A percentile compares a stretch with the other conserved stretches of the same genome.
Evolutionary conservation across 1,140 invertebrate species (phyloP).

Genomic region (Nasonia vitripennis): DNA sequence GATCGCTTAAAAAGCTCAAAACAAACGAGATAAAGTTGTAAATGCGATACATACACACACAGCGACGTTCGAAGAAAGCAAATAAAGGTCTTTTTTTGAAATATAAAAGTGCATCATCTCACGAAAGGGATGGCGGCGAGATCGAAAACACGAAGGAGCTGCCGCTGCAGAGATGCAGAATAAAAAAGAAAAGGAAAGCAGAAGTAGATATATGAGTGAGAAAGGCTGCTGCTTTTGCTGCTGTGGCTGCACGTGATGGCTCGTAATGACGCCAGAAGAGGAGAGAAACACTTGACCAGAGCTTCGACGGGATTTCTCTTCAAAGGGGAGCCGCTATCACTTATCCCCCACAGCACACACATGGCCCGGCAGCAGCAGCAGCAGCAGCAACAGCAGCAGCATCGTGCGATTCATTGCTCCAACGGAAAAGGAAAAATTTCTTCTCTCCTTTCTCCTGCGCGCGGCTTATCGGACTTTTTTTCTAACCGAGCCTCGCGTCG

Average conservation of each 20-base stretch:
- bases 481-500: neutral
- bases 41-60: constrained; percentile 9
- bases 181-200: constrained; percentile 26
- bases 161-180: neutral
- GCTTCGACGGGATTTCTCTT: constrained; percentile 54
- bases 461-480: neutral
- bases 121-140: neutral
- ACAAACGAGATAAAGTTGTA: constrained; percentile 45
- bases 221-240: neutral
- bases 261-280: constrained; percentile 44
- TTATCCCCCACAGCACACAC: constrained; percentile 65
- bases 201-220: constrained; percentile 39
- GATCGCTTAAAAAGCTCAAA: constrained; percentile 26
- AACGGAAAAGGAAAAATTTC: constrained; percentile 26
- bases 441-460: constrained; percentile 2
- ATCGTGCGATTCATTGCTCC: constrained; percentile 33
- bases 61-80: neutral
- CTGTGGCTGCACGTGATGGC: constrained; percentile 13
- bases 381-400: constrained; percentile 21
- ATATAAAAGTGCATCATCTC: constrained; percentile 32
- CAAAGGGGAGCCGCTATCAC: constrained; percentile 67
- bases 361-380: constrained; percentile 59
- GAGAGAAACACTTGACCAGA: constrained; percentile 63
- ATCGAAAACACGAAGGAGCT: constrained; percentile 14
- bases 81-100: constrained; percentile 20